Evolutionary conservation across 2,113 vertebrate species (phyloP), one percentile per base, ranked within the genome.

Genomic region (Cyanoramphus novaezelandiae): DNA sequence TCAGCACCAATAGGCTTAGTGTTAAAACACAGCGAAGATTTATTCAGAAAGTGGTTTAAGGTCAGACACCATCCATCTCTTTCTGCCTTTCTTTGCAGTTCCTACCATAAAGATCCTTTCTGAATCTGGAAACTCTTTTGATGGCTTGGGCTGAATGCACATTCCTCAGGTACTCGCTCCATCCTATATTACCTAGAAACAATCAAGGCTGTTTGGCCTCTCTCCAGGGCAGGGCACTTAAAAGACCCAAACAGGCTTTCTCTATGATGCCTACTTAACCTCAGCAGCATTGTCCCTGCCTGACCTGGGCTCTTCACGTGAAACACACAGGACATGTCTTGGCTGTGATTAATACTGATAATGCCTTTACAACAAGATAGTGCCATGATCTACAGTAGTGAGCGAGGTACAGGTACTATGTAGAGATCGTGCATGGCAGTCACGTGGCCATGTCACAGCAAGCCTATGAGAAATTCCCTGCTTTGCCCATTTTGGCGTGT

Each of bases 101-200:
- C 27, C 47, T 23, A 14, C 21, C 25, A 57, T 44, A 46, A 47
- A 57, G 19, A 27, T 49, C 17, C 9, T 83, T 37, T 4, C 21
- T 80, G 49, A 59, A 44, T 71, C 68, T 69, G 39, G 49, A 97
- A 92, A 33, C 21, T 4, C 2, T 44, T 46, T 29, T n/a, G 20
- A 49, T 28, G 29, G 24, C 78, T 59, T 82, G 17, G 52, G 23
- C 44, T 75, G 60, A 89, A 65, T 63, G 18, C 17, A n/a, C 0
- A 0, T 63, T 28, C 44, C 15, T 49, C 0, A 0, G 5, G 10
- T 76, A 8, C 1, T 63, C 1, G 0, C 50, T 28, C 18, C 4
- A 1, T 20, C 9, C 67, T 39, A 6, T 55, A 82, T 82, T 47
- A 15, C 72, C 62, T 86, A 75, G 76, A 88, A 82, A 79, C 5